These are phyloP conservation scores for Drosophila subsilvestris DNA, from an alignment of 2,888 invertebrate genomes.

Conservation along the genomic window DNA sequence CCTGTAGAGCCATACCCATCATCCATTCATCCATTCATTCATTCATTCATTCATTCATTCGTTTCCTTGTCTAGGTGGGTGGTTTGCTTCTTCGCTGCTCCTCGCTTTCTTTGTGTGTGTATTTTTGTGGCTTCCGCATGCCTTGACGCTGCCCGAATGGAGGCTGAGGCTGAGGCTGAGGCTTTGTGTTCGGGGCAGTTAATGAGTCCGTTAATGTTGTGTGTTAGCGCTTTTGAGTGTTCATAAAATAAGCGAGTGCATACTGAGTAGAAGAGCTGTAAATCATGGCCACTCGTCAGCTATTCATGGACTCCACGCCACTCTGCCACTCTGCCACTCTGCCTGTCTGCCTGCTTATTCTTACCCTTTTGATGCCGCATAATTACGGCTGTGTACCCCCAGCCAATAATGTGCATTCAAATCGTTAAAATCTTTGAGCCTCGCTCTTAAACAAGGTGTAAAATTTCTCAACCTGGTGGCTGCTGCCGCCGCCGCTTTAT, in stretches of 20 bases:
- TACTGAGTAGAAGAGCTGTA: constrained; percentile 23
- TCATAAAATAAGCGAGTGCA: constrained; percentile 57
- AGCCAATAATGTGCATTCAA: constrained; percentile 68
- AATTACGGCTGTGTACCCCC: constrained; percentile 52
- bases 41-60: constrained; percentile 6
- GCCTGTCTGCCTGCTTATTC: background rate
- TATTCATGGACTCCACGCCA: constrained; percentile 15
- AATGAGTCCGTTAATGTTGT: constrained; percentile 74
- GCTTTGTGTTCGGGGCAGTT: constrained; percentile 71
- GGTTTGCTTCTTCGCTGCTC: constrained; percentile 7
- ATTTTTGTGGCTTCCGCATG: constrained; percentile 66
- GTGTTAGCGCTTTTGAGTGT: constrained; percentile 74
- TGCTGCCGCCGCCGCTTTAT: too few species aligned
- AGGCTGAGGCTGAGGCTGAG: too few species aligned
- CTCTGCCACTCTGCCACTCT: background rate
- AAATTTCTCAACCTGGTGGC: constrained; percentile 8
- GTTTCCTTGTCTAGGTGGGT: constrained; percentile 40
- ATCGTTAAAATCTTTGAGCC: constrained; percentile 52
- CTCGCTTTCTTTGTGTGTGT: constrained; percentile 24
- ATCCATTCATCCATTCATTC: constrained; percentile 13
- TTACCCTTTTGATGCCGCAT: constrained; percentile 61
- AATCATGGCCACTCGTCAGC: constrained; percentile 15
- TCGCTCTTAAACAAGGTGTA: background rate
- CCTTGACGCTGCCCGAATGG: too few species aligned
- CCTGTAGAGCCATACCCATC: background rate